These are phyloP conservation scores for Sarcophaga bullata DNA, from an alignment of 1,140 invertebrate species.

Conservation along the genomic window DNA sequence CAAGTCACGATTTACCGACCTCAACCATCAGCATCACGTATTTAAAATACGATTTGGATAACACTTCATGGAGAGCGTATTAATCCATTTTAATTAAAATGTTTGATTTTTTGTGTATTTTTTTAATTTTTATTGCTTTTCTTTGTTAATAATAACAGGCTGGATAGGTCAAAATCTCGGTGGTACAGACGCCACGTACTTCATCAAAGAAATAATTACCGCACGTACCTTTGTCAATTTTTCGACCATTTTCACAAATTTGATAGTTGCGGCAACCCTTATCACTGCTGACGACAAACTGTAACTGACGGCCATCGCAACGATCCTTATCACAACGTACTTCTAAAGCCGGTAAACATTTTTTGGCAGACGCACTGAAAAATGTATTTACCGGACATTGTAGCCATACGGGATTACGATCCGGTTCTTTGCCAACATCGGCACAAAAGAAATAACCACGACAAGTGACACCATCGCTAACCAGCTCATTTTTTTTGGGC, in stretches of 20 bases:
- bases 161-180: conserved; percentile 4
- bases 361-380: conserved; percentile 49
- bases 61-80: too few relatives aligned
- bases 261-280: conserved; percentile 53
- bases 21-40: too few relatives aligned
- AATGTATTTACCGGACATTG: conserved; percentile 50
- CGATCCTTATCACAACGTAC: conserved; percentile 52
- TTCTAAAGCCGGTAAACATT: conserved; percentile 41
- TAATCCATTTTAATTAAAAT: neutral
- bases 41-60: too few relatives aligned
- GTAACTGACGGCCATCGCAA: conserved; percentile 53
- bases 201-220: conserved; percentile 38
- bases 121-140: neutral
- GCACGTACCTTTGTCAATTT: neutral
- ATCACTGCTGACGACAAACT: conserved; percentile 47
- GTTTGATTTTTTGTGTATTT: neutral
- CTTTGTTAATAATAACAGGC: neutral
- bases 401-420: conserved; percentile 46
- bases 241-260: conserved; percentile 48
- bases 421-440: conserved; percentile 52
- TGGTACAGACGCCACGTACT: neutral
- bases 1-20: too few relatives aligned
- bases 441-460: conserved; percentile 55
- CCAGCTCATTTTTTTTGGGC: conserved; percentile 50
- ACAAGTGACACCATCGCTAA: conserved; percentile 55